phyloP scores from a whole-genome alignment of 2,113 vertebrate species.

The Sinocyclocheilus maitianheensis region DNA sequence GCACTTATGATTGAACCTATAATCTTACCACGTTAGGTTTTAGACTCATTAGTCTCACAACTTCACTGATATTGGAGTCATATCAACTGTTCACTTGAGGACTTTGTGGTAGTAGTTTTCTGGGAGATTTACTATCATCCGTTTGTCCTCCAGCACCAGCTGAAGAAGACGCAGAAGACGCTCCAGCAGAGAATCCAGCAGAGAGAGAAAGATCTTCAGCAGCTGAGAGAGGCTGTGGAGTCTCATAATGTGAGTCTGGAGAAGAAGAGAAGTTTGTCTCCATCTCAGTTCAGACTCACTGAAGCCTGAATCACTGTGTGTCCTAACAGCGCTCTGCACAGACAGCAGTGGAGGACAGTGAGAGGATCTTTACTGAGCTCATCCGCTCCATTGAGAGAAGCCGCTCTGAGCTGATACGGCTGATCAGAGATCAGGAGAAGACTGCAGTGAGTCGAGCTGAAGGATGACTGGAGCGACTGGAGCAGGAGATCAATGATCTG shows the following conservation, averaged over 20 bases:
- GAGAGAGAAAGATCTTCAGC: neutral
- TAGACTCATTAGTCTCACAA: no score
- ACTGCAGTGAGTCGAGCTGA: conserved; percentile 39
- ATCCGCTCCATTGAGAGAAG: conserved; percentile 49
- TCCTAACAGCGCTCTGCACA: conserved; percentile 46
- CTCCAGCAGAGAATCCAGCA: neutral
- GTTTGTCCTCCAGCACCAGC: no score
- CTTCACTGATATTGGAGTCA: no score
- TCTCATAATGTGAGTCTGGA: neutral
- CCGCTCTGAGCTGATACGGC: conserved; percentile 41
- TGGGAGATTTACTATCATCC: no score
- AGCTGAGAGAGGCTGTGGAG: neutral
- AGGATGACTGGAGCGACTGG: conserved; percentile 17
- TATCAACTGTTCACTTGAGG: no score
- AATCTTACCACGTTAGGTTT: no score
- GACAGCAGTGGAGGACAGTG: conserved; percentile 47
- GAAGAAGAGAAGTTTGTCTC: neutral
- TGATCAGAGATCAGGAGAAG: conserved; percentile 21
- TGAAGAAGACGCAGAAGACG: neutral
- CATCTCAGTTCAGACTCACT: neutral
- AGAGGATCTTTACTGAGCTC: conserved; percentile 49
- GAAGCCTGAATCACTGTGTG: neutral
- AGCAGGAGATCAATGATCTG: conserved; percentile 55
- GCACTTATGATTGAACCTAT: no score
- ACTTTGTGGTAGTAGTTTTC: no score